phyloP scores from a whole-genome alignment of 2,113 vertebrate genomes.

The Monarcha castaneiventris region DNA sequence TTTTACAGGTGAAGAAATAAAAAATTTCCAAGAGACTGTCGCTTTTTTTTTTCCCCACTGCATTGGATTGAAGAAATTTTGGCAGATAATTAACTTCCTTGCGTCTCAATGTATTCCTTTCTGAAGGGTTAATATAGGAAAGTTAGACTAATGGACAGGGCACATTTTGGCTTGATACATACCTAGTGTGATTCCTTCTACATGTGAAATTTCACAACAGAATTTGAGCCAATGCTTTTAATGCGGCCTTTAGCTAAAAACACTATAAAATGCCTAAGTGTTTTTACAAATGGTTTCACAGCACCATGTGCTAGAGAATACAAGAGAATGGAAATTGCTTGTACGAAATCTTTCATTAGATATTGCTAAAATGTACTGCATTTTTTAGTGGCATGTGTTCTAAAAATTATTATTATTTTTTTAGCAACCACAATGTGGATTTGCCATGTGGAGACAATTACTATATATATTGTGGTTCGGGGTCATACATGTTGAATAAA shows the following conservation, averaged over 20 bases:
- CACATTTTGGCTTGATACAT: not conserved
- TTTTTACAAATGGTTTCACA: conserved; percentile 46
- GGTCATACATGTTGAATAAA: conserved; percentile 63
- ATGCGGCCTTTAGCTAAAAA: conserved; percentile 23
- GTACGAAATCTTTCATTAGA: conserved; percentile 14
- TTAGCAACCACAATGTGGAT: conserved; percentile 42
- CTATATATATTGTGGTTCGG: conserved; percentile 38
- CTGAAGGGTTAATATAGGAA: not conserved
- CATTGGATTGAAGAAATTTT: not conserved
- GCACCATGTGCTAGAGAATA: conserved; percentile 1
- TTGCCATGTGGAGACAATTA: conserved; percentile 64
- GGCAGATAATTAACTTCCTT: not conserved
- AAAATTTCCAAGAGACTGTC: not conserved
- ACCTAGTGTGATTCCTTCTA: not conserved
- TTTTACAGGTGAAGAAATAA: not conserved
- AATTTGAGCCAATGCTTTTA: conserved; percentile 11
- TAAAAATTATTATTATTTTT: conserved; percentile 46
- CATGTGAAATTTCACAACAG: not conserved
- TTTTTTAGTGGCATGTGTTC: conserved; percentile 50
- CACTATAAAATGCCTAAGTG: not conserved
- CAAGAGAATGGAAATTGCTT: conserved; percentile 28
- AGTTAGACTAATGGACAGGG: not conserved
- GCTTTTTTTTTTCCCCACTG: not conserved
- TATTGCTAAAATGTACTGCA: conserved; percentile 17
- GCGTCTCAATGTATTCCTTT: not conserved